Percentiles rank a stretch among this genome's conserved stretches.
phyloP scores from a whole-genome alignment of 2,113 vertebrate genomes.

The Leptosomus discolor region DNA sequence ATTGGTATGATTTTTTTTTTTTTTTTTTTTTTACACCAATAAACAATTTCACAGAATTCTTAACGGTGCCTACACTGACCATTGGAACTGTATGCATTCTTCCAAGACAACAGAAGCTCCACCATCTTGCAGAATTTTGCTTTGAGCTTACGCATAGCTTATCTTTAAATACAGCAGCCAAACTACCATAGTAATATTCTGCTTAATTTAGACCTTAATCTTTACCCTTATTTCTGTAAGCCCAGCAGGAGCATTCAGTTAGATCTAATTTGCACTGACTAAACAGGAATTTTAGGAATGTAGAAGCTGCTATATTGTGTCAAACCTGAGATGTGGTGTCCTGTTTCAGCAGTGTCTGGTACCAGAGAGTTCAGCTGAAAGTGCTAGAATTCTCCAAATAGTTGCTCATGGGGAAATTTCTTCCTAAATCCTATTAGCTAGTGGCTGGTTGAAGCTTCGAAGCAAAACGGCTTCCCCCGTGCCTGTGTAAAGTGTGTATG shows the following conservation, averaged over 20 bases:
- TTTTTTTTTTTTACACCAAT: not conserved
- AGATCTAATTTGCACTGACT: not conserved
- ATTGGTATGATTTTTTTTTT: not conserved
- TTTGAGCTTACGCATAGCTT: not conserved
- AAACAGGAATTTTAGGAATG: not conserved
- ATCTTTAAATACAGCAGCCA: not conserved
- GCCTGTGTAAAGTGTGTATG: not conserved
- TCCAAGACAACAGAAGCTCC: not conserved
- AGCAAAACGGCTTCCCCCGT: not conserved
- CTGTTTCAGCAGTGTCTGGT: not conserved
- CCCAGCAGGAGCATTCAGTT: not conserved
- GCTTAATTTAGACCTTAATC: not conserved
- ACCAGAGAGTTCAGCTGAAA: not conserved
- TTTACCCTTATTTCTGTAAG: not conserved
- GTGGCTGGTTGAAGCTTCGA: not conserved
- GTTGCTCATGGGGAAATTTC: not conserved
- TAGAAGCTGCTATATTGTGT: not conserved
- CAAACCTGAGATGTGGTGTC: not conserved
- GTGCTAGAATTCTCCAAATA: not conserved
- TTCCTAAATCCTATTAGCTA: not conserved
- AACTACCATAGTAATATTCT: not conserved
- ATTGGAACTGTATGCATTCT: not conserved
- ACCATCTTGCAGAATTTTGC: not conserved
- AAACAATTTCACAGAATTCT: not conserved
- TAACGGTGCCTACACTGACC: not conserved